Evolutionary conservation across 2,797 vertebrate genomes (phyloP).

Genomic region (Macropodus opercularis): DNA sequence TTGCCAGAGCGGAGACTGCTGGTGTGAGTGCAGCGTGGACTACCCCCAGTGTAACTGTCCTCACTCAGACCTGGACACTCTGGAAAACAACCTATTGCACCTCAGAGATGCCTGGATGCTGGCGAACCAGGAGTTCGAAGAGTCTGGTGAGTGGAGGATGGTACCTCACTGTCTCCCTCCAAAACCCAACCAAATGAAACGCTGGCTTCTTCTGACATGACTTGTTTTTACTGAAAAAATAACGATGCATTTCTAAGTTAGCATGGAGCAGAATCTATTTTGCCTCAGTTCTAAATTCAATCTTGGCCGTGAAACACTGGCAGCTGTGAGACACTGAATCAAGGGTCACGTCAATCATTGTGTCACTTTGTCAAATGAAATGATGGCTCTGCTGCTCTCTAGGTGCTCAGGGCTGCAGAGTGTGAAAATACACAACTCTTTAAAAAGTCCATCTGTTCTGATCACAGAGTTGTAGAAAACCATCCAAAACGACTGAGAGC

Average conservation of each 20-base stretch:
- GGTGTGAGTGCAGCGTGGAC: constrained; percentile 88
- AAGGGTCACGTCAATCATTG: constrained; percentile 40
- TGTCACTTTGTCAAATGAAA: constrained; percentile 46
- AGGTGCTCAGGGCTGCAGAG: constrained; percentile 16
- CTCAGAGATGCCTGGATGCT: constrained; percentile 87
- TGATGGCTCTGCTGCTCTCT: constrained; percentile 11
- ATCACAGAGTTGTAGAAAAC: neutral
- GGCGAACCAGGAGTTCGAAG: constrained; percentile 91
- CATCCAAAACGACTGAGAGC: neutral
- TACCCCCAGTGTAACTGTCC: constrained; percentile 96
- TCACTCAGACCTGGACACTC: constrained; percentile 88
- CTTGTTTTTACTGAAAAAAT: neutral
- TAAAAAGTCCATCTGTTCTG: constrained; percentile 28
- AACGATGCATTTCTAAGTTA: constrained; percentile 4
- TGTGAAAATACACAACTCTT: constrained; percentile 12
- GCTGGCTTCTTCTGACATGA: constrained; percentile 2
- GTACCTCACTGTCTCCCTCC: constrained; percentile 21
- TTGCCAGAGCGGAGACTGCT: constrained; percentile 92
- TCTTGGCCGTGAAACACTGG: constrained; percentile 28
- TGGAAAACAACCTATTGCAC: constrained; percentile 88
- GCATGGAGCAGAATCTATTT: constrained; percentile 9
- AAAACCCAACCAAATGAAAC: constrained; percentile 5
- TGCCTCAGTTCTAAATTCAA: constrained; percentile 32
- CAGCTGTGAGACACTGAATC: constrained; percentile 36
- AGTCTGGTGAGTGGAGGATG: constrained; percentile 84